Conservation (phyloP, 2,888 invertebrate species). For the Apamea anceps region DNA sequence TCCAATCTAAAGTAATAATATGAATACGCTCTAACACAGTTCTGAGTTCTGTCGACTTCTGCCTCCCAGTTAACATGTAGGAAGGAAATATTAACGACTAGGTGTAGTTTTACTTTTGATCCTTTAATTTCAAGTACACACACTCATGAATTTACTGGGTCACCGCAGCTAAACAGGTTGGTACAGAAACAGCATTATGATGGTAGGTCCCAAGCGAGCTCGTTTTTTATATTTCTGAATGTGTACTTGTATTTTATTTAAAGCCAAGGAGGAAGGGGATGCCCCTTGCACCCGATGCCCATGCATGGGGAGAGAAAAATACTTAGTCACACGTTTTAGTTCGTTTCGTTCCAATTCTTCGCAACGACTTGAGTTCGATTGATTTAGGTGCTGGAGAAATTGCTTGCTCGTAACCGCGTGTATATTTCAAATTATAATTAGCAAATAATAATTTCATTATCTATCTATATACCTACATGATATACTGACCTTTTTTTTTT, state of each 20-base stretch:
- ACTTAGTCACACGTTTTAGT: not conserved
- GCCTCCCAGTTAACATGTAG: constrained; percentile 22
- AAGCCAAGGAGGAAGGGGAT: not conserved
- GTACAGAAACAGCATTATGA: not conserved
- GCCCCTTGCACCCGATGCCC: not conserved
- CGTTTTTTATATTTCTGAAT: not conserved
- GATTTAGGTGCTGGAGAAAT: not conserved
- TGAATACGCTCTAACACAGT: constrained; percentile 27
- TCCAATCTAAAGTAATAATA: constrained; percentile 18
- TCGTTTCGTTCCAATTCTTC: not conserved
- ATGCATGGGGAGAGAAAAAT: not conserved
- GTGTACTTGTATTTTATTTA: not conserved
- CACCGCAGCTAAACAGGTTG: not conserved
- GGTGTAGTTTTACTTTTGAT: constrained; percentile 45
- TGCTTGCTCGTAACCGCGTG: not conserved
- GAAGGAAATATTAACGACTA: constrained; percentile 46
- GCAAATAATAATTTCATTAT: constrained; percentile 4
- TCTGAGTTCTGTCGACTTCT: constrained; percentile 33
- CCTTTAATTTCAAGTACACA: constrained; percentile 29
- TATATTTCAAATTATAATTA: constrained; percentile 7
- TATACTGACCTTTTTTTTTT: constrained; percentile 16
- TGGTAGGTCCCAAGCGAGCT: not conserved
- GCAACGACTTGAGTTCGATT: not conserved
- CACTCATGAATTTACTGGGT: not conserved
- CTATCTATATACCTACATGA: not conserved